A percentile compares a stretch with the other conserved stretches of the same genome.
Conservation (phyloP, 2,888 invertebrate species). For the Steromphala cineraria region DNA sequence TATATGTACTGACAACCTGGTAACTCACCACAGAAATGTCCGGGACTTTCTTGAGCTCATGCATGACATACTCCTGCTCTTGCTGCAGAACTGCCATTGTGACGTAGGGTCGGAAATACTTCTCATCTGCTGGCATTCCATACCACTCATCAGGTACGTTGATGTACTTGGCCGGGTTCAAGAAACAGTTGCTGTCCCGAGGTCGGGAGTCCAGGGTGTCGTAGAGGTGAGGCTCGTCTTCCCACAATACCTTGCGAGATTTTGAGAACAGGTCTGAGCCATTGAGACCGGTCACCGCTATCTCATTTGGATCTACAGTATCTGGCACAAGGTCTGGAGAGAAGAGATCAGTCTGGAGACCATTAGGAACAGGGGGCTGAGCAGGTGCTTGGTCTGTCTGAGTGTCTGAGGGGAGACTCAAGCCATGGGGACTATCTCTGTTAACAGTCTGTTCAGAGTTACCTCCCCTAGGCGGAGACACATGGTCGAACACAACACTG, state of each 20-base stretch:
- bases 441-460: neutral
- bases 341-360: neutral
- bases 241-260: constrained; percentile 54
- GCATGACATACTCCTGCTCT: constrained; percentile 65
- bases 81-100: constrained; percentile 64
- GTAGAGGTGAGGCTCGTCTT: constrained; percentile 51
- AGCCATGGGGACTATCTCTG: neutral
- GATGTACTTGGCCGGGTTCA: constrained; percentile 59
- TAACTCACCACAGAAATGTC: constrained; percentile 61
- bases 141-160: constrained; percentile 69
- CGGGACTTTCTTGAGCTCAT: constrained; percentile 63
- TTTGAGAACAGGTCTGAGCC: neutral
- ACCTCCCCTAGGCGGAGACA: neutral
- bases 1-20: too few relatives aligned
- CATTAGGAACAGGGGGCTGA: neutral
- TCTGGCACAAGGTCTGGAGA: neutral
- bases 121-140: constrained; percentile 64
- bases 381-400: neutral
- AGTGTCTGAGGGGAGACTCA: neutral
- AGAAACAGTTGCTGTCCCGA: constrained; percentile 41
- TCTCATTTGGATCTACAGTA: neutral
- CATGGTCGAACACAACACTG: neutral
- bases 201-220: neutral
- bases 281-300: constrained; percentile 1
- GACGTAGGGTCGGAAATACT: constrained; percentile 61